These are phyloP conservation scores for Morpho achilles DNA, from an alignment of 2,888 invertebrate genomes.

Conservation along the genomic window DNA sequence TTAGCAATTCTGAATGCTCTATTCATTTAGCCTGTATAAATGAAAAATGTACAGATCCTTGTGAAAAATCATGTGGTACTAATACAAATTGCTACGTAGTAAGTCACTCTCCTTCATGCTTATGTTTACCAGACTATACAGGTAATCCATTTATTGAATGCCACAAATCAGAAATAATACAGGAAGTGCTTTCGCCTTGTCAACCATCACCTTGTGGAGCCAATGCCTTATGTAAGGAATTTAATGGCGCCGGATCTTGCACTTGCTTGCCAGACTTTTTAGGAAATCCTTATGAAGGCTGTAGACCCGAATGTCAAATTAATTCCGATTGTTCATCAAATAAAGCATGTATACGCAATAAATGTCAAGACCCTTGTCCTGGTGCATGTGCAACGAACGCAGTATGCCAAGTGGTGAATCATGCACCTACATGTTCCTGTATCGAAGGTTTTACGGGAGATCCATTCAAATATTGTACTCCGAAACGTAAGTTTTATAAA, in stretches of 20 bases:
- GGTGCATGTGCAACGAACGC: conserved; percentile 89
- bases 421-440: conserved; percentile 85
- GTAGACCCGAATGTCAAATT: conserved; percentile 86
- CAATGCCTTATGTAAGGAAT: conserved; percentile 82
- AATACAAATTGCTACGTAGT: conserved; percentile 87
- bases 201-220: conserved; percentile 83
- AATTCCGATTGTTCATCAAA: conserved; percentile 87
- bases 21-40: conserved; percentile 85
- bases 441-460: conserved; percentile 82
- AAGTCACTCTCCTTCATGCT: conserved; percentile 86
- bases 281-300: conserved; percentile 83
- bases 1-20: conserved; percentile 86
- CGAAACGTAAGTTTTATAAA: conserved; percentile 48
- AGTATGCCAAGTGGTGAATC: conserved; percentile 85
- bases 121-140: conserved; percentile 82
- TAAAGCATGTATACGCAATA: conserved; percentile 85
- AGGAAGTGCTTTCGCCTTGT: conserved; percentile 76
- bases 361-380: conserved; percentile 88
- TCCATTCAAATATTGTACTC: conserved; percentile 66
- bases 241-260: conserved; percentile 82
- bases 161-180: conserved; percentile 45
- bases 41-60: conserved; percentile 88
- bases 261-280: conserved; percentile 82
- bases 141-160: conserved; percentile 90
- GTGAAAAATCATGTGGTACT: conserved; percentile 83